Percentiles rank a stretch among this genome's conserved stretches.
Conservation (phyloP, 2,888 invertebrate genomes). For the Coenonympha arcania region DNA sequence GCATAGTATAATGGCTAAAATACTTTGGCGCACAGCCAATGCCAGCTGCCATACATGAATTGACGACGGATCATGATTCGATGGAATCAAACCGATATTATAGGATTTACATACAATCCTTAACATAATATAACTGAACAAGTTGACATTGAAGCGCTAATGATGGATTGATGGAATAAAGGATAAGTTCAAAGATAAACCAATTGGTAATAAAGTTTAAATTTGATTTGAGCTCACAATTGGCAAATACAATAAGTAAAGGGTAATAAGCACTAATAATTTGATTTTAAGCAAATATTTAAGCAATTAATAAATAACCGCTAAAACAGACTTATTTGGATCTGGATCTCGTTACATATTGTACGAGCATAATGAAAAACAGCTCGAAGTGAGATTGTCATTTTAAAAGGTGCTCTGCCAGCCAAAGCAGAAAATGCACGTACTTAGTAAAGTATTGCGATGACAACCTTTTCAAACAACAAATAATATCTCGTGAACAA, state of each 20-base stretch:
- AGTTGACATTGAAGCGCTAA: neutral
- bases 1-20: slow-evolving; percentile 53
- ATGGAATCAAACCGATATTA: slow-evolving; percentile 6
- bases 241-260: too few species aligned
- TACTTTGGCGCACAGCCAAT: slow-evolving; percentile 58
- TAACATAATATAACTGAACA: neutral
- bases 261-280: too few species aligned
- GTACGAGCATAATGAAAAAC: too few species aligned
- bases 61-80: slow-evolving; percentile 34
- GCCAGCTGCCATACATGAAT: slow-evolving; percentile 43
- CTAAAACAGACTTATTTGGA: too few species aligned
- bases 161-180: neutral
- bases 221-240: too few species aligned
- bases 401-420: neutral
- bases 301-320: too few species aligned
- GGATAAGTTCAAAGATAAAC: too few species aligned
- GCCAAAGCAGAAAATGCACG: neutral
- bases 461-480: neutral
- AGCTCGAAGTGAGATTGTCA: too few species aligned
- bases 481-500: neutral
- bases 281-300: too few species aligned
- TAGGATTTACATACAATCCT: slow-evolving; percentile 5
- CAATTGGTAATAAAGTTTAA: too few species aligned
- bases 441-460: neutral
- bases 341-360: too few species aligned